These are phyloP conservation scores for Spatulosminthurus flaviceps DNA, from an alignment of 2,888 invertebrate genomes.

Conservation along the genomic window DNA sequence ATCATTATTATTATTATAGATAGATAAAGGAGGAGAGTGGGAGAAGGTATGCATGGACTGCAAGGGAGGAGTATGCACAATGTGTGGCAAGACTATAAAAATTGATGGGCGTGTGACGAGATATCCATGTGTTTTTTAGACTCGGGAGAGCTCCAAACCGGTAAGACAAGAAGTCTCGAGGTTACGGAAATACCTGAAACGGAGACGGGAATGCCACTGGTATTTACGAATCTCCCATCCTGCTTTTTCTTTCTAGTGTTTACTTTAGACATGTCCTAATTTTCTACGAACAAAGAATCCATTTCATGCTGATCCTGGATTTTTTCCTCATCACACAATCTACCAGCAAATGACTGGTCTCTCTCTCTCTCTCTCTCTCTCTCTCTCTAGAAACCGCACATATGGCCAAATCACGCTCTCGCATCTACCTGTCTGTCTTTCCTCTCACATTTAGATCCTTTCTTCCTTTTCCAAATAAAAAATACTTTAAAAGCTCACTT, in stretches of 20 bases:
- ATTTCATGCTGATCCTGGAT: slow-evolving; percentile 44
- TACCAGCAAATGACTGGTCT: background rate
- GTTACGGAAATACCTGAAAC: slow-evolving; percentile 21
- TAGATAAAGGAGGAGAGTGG: no score
- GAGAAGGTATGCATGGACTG: background rate
- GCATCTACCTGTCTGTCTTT: no score
- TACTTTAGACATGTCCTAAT: slow-evolving; percentile 48
- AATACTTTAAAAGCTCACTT: slow-evolving; percentile 10
- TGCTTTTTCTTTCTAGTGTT: slow-evolving; percentile 34
- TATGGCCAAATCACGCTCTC: background rate
- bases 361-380: background rate
- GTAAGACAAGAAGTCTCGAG: slow-evolving; percentile 24
- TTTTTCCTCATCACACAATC: slow-evolving; percentile 31
- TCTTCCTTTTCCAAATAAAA: background rate
- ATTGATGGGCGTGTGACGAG: slow-evolving; percentile 23
- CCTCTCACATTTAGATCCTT: no score
- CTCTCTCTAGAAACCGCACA: background rate
- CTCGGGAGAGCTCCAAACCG: background rate
- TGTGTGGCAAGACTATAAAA: slow-evolving; percentile 7
- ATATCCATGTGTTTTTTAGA: background rate
- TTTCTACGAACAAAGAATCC: slow-evolving; percentile 45
- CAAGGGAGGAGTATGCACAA: background rate
- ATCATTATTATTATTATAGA: no score
- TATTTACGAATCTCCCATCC: slow-evolving; percentile 31
- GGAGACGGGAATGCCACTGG: slow-evolving; percentile 21